These are phyloP conservation scores for Bovichtus diacanthus DNA, from an alignment of 2,797 vertebrate genomes.

Conservation along the genomic window DNA sequence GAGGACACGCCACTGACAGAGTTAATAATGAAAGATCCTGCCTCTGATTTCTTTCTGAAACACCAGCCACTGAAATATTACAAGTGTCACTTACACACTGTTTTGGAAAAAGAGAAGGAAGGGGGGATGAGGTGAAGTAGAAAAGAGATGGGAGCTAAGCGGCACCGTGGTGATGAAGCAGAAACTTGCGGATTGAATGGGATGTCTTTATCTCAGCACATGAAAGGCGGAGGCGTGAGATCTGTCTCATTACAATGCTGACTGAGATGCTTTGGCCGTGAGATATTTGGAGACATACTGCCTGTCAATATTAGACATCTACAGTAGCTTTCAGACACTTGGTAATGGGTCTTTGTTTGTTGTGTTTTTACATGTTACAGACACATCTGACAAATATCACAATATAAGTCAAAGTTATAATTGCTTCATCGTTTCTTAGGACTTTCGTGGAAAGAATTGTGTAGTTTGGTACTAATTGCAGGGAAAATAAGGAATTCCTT, in stretches of 20 bases:
- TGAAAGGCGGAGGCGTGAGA: constrained; percentile 56
- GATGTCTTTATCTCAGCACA: constrained; percentile 63
- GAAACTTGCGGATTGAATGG: constrained; percentile 65
- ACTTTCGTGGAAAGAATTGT: background rate
- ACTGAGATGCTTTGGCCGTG: constrained; percentile 46
- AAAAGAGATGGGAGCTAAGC: constrained; percentile 32
- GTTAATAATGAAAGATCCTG: constrained; percentile 92
- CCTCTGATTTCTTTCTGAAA: constrained; percentile 87
- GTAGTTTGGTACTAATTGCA: background rate
- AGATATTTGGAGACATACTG: constrained; percentile 50
- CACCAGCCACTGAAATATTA: constrained; percentile 87
- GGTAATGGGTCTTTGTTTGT: constrained; percentile 8
- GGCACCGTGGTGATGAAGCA: constrained; percentile 50
- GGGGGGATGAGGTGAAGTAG: constrained; percentile 51
- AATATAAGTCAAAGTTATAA: background rate
- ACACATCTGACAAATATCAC: background rate
- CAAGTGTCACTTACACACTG: constrained; percentile 88
- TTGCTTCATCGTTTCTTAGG: background rate
- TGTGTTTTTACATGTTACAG: constrained; percentile 9
- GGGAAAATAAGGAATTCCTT: background rate
- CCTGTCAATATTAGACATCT: constrained; percentile 45
- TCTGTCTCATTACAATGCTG: constrained; percentile 54
- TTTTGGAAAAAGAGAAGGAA: constrained; percentile 78
- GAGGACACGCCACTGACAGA: constrained; percentile 86
- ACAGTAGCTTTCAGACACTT: constrained; percentile 28